Evolutionary conservation across 1,140 invertebrate genomes (phyloP), one percentile per base, ranked within the genome.

Genomic region (Hirudo medicinalis): DNA sequence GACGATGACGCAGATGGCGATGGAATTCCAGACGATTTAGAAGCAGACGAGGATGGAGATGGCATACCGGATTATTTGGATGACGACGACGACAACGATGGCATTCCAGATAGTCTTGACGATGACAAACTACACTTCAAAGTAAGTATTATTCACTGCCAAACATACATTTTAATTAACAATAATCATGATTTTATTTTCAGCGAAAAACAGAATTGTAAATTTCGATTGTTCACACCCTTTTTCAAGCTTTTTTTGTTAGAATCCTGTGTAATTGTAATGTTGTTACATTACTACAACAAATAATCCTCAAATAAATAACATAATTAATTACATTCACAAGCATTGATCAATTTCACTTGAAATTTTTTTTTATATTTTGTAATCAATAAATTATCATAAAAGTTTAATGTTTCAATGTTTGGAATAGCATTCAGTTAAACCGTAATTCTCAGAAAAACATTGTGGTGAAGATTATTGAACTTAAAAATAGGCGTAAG

Each of bases 21-120:
- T 40, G 54, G 54, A n/a, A 71, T 71, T 43, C 27, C 55, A 20
- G 70, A 71, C 32, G 54, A 22, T 40, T 29, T 54, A 40, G 70
- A 71, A 25, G 54, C 36, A 20, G 70, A 71, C 32, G 55, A 57
- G 22, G 70, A 71, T 71, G 55, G 55, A 20, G 70, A 71, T 40
- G 70, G 70, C 27, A 55, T 71, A 25, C 54, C 36, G n/a, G 70
- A 71, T 63, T 25, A 25, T 55, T 20, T 71, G 27, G 70, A 71
- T 63, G 32, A 36, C n/a, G 69, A 70, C 49, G 32, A 70, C 54
- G 70, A 71, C 54, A 63, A 63, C 20, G 70, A 71, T 63, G 70
- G 70, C 22, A 71, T 71, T 27, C 70, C 70, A 13, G 70, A 71
- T 60, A 29, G 57, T 19, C 25, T 32, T 22, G 70, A 71, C 27